Percentiles rank a stretch among this genome's conserved stretches.
These are phyloP conservation scores for Brachionus calyciflorus DNA, from an alignment of 1,140 invertebrate species.

Conservation along the genomic window DNA sequence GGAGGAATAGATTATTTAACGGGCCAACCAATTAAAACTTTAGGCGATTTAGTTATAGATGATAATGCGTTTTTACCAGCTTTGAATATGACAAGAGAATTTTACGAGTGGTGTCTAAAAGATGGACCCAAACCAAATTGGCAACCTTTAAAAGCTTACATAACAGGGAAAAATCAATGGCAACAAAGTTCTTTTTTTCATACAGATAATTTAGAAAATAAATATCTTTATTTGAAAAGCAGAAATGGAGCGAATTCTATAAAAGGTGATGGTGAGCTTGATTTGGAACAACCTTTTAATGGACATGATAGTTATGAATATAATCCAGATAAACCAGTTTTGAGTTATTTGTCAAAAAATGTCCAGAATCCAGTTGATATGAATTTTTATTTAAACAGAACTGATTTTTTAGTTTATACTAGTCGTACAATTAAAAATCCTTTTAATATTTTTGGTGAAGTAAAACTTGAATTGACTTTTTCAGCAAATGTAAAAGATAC, in stretches of 20 bases:
- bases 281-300: neutral
- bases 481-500: neutral
- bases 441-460: conserved; percentile 2
- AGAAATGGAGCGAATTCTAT: neutral
- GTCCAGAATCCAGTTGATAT: neutral
- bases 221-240: neutral
- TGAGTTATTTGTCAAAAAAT: neutral
- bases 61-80: conserved; percentile 5
- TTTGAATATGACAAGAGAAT: conserved; percentile 35
- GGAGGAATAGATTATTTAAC: neutral
- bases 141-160: neutral
- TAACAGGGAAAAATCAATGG: conserved; percentile 22
- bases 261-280: neutral
- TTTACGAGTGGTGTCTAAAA: conserved; percentile 44
- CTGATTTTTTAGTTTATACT: conserved; percentile 20
- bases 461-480: neutral
- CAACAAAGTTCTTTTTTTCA: neutral
- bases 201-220: neutral
- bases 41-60: neutral
- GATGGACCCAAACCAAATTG: neutral
- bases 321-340: conserved; percentile 28
- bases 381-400: conserved; percentile 9
- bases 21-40: neutral
- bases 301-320: neutral
- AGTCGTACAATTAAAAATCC: neutral